A percentile compares a stretch with the other conserved stretches of the same genome.
phyloP scores from a whole-genome alignment of 2,888 invertebrate genomes.

The Slavum lentiscoides region DNA sequence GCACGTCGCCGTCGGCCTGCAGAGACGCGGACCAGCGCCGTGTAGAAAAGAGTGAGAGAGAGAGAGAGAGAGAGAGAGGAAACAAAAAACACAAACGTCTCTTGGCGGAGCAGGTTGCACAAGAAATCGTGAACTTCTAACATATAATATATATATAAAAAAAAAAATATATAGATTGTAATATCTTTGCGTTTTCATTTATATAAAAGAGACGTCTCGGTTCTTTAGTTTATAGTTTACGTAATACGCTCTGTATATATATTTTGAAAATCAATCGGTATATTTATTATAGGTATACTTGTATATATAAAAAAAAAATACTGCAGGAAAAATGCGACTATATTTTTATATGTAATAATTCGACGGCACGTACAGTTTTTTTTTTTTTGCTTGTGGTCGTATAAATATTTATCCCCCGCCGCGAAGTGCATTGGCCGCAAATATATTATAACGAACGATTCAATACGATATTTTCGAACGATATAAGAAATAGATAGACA shows the following conservation, averaged over 20 bases:
- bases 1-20: constrained; percentile 1
- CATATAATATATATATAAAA: too few relatives aligned
- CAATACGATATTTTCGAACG: neutral
- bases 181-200: constrained; percentile 3
- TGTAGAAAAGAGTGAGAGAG: neutral
- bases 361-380: constrained; percentile 2
- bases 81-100: neutral
- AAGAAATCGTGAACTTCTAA: constrained; percentile 9
- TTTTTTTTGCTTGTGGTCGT: constrained; percentile 15
- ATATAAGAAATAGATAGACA: constrained; percentile 11
- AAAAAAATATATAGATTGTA: neutral
- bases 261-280: neutral
- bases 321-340: neutral
- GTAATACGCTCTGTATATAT: neutral
- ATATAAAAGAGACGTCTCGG: neutral
- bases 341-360: neutral
- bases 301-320: too few relatives aligned
- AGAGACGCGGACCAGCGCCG: neutral
- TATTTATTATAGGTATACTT: neutral
- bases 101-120: neutral
- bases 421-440: constrained; percentile 20
- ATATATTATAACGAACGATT: neutral
- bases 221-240: neutral
- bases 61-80: too few relatives aligned
- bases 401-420: too few relatives aligned